Percentiles rank a stretch among this genome's conserved stretches.
These are phyloP conservation scores for Apis laboriosa DNA, from an alignment of 1,140 invertebrate species.

Conservation along the genomic window DNA sequence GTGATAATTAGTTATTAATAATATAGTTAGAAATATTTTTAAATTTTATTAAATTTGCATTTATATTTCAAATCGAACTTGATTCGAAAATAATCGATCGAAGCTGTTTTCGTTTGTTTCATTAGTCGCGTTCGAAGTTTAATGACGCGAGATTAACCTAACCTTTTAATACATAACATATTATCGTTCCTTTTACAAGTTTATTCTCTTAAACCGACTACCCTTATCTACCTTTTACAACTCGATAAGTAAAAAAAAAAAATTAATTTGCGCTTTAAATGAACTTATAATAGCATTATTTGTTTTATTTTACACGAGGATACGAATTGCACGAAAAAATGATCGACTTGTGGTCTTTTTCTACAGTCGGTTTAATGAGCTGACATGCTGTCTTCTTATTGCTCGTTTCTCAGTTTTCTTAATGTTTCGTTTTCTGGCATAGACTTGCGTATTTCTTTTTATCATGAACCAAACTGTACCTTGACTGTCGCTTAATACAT, in stretches of 20 bases:
- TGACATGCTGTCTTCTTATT: neutral
- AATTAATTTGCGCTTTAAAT: no score
- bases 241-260: no score
- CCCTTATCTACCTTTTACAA: no score
- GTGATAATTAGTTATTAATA: no score
- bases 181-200: neutral
- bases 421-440: neutral
- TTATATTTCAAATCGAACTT: neutral
- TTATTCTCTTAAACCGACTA: neutral
- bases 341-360: neutral
- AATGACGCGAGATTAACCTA: constrained; percentile 20
- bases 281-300: neutral
- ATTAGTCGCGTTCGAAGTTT: constrained; percentile 12
- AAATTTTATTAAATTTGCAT: no score
- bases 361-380: neutral
- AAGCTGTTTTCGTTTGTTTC: neutral
- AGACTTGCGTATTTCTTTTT: neutral
- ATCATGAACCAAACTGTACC: neutral
- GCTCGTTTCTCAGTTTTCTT: constrained; percentile 15
- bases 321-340: neutral
- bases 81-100: constrained; percentile 4
- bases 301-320: neutral
- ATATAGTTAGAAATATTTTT: no score
- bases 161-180: neutral
- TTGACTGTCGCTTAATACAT: neutral